phyloP scores from a whole-genome alignment of 1,140 invertebrate genomes.

The Colletes gigas region DNA sequence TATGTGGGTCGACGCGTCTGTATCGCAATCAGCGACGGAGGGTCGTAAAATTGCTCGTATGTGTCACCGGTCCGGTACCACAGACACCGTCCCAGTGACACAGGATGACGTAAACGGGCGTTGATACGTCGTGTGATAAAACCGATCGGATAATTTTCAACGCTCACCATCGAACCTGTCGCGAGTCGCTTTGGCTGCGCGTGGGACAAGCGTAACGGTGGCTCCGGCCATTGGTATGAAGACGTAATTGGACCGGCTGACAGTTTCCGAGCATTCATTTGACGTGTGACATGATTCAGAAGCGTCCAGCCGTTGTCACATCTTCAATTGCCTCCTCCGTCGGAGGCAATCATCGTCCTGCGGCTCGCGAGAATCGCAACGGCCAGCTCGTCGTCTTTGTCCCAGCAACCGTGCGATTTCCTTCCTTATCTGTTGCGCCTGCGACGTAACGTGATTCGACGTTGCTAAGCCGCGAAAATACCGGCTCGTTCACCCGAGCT shows the following conservation, averaged over 20 bases:
- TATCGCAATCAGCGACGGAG: not conserved
- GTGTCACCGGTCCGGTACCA: constrained; percentile 18
- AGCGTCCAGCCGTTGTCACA: constrained; percentile 79
- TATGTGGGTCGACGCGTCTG: not conserved
- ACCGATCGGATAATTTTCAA: constrained; percentile 62
- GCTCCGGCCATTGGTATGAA: constrained; percentile 71
- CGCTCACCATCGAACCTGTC: constrained; percentile 67
- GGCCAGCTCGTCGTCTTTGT: constrained; percentile 38
- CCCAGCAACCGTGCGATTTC: constrained; percentile 17
- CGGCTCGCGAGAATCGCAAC: constrained; percentile 64
- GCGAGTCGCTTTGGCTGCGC: constrained; percentile 55
- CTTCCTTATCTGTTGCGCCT: constrained; percentile 40
- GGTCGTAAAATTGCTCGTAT: constrained; percentile 29
- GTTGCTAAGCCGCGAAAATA: constrained; percentile 17
- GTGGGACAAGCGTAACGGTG: constrained; percentile 66
- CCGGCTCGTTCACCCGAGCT: not conserved
- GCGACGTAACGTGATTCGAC: constrained; percentile 25
- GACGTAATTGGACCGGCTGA: constrained; percentile 77
- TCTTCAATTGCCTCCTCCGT: constrained; percentile 78
- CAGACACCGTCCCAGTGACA: not conserved
- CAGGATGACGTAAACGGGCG: constrained; percentile 39
- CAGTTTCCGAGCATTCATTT: constrained; percentile 79
- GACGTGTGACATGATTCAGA: constrained; percentile 80
- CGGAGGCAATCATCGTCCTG: constrained; percentile 72
- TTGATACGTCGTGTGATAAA: constrained; percentile 29